Conservation (phyloP, 2,797 vertebrate species). For the Syngnathus acus region DNA sequence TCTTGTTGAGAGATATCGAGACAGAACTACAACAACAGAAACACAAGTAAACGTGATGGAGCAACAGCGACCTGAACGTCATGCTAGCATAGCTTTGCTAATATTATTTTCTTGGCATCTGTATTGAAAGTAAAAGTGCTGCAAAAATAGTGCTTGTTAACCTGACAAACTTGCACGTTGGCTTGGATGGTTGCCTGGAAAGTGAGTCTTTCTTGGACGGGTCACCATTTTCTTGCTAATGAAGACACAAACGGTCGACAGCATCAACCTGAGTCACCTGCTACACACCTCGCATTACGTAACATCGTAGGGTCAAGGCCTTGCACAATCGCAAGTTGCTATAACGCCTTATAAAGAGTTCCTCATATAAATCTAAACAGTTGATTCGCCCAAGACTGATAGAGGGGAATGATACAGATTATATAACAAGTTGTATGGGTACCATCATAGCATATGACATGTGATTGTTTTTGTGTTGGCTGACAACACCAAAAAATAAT, state of each 20-base stretch:
- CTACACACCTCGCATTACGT: constrained; percentile 41
- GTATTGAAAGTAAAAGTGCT: neutral
- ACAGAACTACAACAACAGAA: constrained; percentile 54
- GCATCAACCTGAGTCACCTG: constrained; percentile 11
- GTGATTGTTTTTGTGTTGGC: neutral
- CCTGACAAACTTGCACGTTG: constrained; percentile 68
- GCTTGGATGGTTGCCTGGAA: constrained; percentile 25
- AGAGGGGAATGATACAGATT: neutral
- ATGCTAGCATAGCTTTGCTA: neutral
- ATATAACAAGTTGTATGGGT: neutral
- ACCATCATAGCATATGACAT: neutral
- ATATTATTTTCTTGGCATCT: neutral
- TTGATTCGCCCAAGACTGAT: constrained; percentile 3
- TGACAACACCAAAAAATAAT: neutral
- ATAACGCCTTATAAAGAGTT: constrained; percentile 32
- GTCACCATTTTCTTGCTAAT: constrained; percentile 46
- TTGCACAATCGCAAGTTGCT: neutral
- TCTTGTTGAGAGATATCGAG: constrained; percentile 69
- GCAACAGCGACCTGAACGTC: neutral
- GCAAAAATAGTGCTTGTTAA: constrained; percentile 17
- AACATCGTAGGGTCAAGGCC: constrained; percentile 23
- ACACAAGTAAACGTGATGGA: neutral
- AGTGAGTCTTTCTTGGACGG: constrained; percentile 24
- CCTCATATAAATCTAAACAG: constrained; percentile 31
- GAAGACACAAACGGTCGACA: constrained; percentile 29